phyloP scores from a whole-genome alignment of 2,797 vertebrate genomes.

The Tadarida brasiliensis region DNA sequence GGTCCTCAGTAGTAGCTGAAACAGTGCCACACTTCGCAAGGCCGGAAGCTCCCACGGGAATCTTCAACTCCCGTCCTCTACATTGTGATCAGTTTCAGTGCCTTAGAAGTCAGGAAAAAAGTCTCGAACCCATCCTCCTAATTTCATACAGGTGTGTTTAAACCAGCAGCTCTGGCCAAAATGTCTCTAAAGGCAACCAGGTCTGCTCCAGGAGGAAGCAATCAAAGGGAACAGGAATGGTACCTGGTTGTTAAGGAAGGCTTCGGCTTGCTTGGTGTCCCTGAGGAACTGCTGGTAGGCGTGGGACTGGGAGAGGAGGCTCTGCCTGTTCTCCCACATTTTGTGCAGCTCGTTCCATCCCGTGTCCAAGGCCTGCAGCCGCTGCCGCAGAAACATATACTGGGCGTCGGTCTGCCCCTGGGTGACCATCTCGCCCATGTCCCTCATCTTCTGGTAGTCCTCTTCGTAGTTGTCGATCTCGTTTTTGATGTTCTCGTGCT shows the following conservation, averaged over 20 bases:
- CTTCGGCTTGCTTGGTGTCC: constrained; percentile 96
- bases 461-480: constrained; percentile 98
- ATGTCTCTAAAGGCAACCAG: not conserved
- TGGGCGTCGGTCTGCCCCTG: constrained; percentile 97
- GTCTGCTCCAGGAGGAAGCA: not conserved
- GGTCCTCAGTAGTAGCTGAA: not conserved
- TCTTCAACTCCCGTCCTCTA: not conserved
- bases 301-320: constrained; percentile 97
- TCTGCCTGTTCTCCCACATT: constrained; percentile 99
- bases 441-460: constrained; percentile 99
- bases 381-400: constrained; percentile 98
- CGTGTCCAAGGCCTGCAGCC: constrained; percentile 97
- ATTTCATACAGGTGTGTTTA: not conserved
- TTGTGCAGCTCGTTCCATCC: constrained; percentile 99
- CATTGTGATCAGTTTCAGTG: not conserved
- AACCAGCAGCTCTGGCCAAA: not conserved
- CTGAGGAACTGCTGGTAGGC: constrained; percentile 97
- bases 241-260: constrained; percentile 95
- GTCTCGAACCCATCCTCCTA: not conserved
- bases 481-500: constrained; percentile 98
- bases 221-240: not conserved
- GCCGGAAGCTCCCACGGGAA: not conserved
- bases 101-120: not conserved
- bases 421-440: constrained; percentile 99
- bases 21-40: not conserved